phyloP scores from a whole-genome alignment of 2,113 vertebrate genomes.

The Leptobrachium ailaonicum region DNA sequence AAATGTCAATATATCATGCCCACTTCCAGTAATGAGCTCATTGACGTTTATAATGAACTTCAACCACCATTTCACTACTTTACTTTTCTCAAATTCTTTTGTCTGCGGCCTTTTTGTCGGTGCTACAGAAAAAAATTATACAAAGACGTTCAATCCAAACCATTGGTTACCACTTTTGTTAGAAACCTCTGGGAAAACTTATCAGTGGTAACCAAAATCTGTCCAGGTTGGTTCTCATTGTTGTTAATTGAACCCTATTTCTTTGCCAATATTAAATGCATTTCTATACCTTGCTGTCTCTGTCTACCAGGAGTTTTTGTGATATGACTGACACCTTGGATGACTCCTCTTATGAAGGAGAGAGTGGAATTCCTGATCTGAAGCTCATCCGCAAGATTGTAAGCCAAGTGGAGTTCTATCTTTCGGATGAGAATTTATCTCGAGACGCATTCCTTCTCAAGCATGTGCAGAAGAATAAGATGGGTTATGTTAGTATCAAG shows the following conservation, averaged over 20 bases:
- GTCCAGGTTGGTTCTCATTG: neutral
- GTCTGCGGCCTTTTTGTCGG: no score
- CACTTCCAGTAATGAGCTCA: neutral
- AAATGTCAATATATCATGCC: neutral
- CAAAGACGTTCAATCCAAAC: no score
- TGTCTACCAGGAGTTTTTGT: constrained; percentile 19
- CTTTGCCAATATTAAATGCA: no score
- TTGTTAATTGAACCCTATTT: no score
- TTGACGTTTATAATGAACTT: neutral
- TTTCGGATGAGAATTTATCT: constrained; percentile 70
- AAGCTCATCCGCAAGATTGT: constrained; percentile 63
- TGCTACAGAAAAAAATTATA: no score
- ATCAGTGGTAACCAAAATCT: neutral
- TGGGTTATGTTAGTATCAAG: constrained; percentile 76
- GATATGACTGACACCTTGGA: constrained; percentile 46
- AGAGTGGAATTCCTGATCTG: constrained; percentile 37
- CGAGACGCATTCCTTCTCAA: constrained; percentile 73
- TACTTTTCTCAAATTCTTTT: no score
- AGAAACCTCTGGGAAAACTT: no score
- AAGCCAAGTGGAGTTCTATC: constrained; percentile 70
- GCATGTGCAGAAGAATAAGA: constrained; percentile 72
- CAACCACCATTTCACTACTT: no score
- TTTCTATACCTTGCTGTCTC: no score
- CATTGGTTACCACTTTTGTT: no score
- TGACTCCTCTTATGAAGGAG: constrained; percentile 45